A percentile compares a stretch with the other conserved stretches of the same genome.
phyloP scores from a whole-genome alignment of 2,888 invertebrate genomes.

The Invenusta paracnida region DNA sequence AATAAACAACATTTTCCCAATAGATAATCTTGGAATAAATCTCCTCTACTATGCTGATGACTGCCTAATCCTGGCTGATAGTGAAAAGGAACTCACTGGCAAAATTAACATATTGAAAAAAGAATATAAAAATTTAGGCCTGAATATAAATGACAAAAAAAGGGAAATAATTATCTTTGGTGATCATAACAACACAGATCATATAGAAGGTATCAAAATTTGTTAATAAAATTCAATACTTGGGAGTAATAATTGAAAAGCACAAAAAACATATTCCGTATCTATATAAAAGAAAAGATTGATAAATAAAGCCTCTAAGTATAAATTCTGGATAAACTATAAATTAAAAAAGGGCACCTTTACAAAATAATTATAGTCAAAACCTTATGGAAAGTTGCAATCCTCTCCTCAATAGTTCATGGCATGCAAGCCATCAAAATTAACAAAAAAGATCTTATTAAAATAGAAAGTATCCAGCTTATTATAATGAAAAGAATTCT shows the following conservation, averaged over 20 bases:
- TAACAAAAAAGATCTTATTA: not conserved
- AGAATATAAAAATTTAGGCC: constrained; percentile 3
- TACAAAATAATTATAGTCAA: not conserved
- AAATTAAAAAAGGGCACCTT: not conserved
- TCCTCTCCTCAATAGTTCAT: constrained; percentile 1
- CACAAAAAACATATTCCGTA: not conserved
- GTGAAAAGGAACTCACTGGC: constrained; percentile 28
- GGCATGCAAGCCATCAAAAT: constrained; percentile 18
- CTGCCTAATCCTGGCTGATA: constrained; percentile 16
- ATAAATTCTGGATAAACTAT: not conserved
- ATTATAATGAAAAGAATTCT: not conserved
- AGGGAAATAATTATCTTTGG: constrained; percentile 20
- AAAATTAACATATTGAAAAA: constrained; percentile 3
- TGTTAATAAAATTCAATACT: constrained; percentile 21
- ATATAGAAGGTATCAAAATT: constrained; percentile 2
- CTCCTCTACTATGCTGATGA: constrained; percentile 32
- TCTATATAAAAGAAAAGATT: not conserved
- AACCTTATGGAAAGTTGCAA: not conserved
- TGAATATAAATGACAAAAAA: constrained; percentile 17
- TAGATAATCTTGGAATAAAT: not conserved
- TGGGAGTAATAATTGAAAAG: not conserved
- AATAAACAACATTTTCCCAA: constrained; percentile 3
- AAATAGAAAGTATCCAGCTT: not conserved
- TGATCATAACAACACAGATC: not conserved
- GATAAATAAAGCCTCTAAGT: constrained; percentile 6